Evolutionary conservation across 2,797 vertebrate species (phyloP).

Genomic region (Chloroceryle amazona): DNA sequence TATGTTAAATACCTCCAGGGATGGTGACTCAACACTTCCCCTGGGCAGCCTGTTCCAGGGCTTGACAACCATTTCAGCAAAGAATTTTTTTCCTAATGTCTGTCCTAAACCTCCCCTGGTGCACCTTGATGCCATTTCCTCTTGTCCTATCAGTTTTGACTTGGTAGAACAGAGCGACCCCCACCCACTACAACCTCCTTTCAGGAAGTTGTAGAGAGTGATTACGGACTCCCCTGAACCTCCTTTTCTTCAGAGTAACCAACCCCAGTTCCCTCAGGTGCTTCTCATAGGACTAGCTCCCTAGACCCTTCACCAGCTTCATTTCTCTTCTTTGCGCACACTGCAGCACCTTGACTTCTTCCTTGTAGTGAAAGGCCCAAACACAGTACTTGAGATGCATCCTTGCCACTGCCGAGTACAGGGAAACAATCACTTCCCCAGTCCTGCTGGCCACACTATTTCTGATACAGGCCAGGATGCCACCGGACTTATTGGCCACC

Average conservation of each 20-base stretch:
- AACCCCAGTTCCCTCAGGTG: not conserved
- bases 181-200: not conserved
- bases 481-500: not conserved
- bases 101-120: not conserved
- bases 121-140: not conserved
- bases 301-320: not conserved
- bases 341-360: not conserved
- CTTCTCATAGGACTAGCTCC: not conserved
- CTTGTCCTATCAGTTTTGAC: no score
- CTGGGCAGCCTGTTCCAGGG: not conserved
- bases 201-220: not conserved
- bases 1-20: not conserved
- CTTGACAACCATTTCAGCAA: accelerated
- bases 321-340: not conserved
- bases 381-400: accelerated
- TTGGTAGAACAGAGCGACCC: not conserved
- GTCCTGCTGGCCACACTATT: not conserved
- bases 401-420: not conserved
- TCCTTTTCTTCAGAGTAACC: not conserved
- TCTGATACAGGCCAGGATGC: not conserved
- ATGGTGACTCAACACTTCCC: not conserved
- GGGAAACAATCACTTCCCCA: not conserved
- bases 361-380: not conserved
- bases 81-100: not conserved
- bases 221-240: no score